Conservation (phyloP, 2,797 vertebrate species). For the Lagorchestes hirsutus region DNA sequence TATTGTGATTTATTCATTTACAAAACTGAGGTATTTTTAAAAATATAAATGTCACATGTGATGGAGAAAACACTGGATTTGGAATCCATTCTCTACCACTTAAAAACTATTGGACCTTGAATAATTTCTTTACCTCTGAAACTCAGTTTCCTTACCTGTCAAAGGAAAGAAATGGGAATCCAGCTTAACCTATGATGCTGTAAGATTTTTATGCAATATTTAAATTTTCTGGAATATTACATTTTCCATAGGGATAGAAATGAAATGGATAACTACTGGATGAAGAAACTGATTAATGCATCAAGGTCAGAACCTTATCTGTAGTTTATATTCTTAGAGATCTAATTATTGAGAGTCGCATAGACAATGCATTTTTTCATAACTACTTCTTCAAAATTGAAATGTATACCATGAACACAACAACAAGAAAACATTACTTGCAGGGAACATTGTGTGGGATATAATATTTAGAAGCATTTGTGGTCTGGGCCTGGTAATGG, state of each 20-base stretch:
- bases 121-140: background rate
- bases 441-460: background rate
- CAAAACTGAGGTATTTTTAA: background rate
- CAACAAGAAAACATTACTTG: background rate
- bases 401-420: background rate
- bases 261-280: background rate
- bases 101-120: background rate
- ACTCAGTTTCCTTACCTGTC: background rate
- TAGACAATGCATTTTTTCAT: background rate
- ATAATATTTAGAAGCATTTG: background rate
- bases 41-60: background rate
- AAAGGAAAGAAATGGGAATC: background rate
- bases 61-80: background rate
- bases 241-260: background rate
- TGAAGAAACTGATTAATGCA: background rate
- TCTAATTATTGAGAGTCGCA: background rate
- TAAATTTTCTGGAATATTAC: background rate
- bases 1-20: constrained; percentile 13
- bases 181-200: background rate
- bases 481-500: background rate
- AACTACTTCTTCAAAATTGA: background rate
- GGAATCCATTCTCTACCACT: background rate
- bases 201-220: background rate
- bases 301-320: background rate
- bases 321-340: background rate